Base-by-base conservation (phyloP, 2,113 vertebrate genomes). In the Pseudolaguvia tuberculata region DNA sequence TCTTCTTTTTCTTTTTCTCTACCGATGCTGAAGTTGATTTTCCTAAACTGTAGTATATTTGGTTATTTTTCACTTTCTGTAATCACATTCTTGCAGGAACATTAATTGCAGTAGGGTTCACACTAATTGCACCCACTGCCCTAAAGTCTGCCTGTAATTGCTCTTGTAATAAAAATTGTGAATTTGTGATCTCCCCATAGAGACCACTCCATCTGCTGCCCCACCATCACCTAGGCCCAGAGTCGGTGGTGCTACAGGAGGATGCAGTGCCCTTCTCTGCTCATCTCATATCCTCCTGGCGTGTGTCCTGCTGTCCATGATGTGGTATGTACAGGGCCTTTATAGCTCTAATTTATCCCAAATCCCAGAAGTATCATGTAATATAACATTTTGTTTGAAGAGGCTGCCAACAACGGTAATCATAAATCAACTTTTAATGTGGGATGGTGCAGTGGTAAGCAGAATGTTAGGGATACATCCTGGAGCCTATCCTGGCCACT, bases 201-300 rank as follows among this genome's bases (percentile, higher is more conserved):
- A 85, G 70, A 85, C 79, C 57, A 85, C 82, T 13, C 81, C 83
- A 13, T 83, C 83, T 15, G 35, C 79, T 11, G 81, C 81, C 29
- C 82, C 85, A 0, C 81, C 85, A 8, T 85, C 85, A 75, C 73
- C 85, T 21, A 79, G 81, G 47, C 59, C 76, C 27, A 57, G 80
- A 72, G 52, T 81, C 17, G 76, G 79, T 53, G 18, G 15, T 11
- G 20, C 81, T 68, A 72, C 65, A 42, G 78, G 59, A 6, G 72
- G 73, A 50, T 76, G 73, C 59, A 71, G 79, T n/a, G 29, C 78
- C 27, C 66, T 82, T 12, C 51, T 78, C 42, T 82, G 78, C 73
- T 85, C 81, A 39, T 66, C 62, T 55, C 65, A 74, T 61, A 77
- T 86, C 69, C 78, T 85, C 23, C 66, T 86, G 75, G 76, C 62